phyloP scores from a whole-genome alignment of 2,888 invertebrate genomes.

The Apeira syringaria region DNA sequence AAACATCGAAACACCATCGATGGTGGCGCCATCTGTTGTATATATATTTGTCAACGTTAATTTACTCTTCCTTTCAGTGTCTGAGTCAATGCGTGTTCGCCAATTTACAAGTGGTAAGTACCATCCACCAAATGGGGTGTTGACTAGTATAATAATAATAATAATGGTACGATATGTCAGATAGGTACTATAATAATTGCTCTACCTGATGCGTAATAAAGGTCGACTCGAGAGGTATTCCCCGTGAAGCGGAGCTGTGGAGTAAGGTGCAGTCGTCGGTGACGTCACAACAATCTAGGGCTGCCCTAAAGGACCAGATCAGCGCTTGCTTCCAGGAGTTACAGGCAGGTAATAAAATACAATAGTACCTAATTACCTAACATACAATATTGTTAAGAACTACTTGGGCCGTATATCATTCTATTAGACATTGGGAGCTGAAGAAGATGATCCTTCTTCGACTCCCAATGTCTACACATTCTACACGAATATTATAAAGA shows the following conservation, averaged over 20 bases:
- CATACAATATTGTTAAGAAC: too few species aligned
- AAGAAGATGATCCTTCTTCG: too few species aligned
- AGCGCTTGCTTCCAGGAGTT: slow-evolving; percentile 73
- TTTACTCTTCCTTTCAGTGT: slow-evolving; percentile 74
- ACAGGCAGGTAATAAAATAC: slow-evolving; percentile 55
- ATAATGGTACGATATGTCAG: slow-evolving; percentile 1
- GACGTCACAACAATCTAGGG: slow-evolving; percentile 69
- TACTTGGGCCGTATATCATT: too few species aligned
- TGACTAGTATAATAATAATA: neutral
- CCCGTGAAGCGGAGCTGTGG: slow-evolving; percentile 71
- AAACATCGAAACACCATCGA: too few species aligned
- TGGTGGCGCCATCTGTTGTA: too few species aligned
- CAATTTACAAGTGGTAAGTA: slow-evolving; percentile 76
- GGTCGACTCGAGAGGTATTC: slow-evolving; percentile 74
- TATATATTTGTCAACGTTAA: too few species aligned
- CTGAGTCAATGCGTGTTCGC: slow-evolving; percentile 79
- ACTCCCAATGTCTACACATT: too few species aligned
- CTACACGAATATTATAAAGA: too few species aligned
- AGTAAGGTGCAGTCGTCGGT: slow-evolving; percentile 63
- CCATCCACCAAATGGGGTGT: too few species aligned
- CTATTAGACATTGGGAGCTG: too few species aligned
- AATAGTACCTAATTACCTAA: neutral
- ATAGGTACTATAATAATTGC: neutral
- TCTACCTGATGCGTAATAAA: slow-evolving; percentile 24
- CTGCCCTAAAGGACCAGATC: slow-evolving; percentile 63